Evolutionary conservation across 1,140 invertebrate genomes (phyloP).

Genomic region (Teleogryllus occipitalis): DNA sequence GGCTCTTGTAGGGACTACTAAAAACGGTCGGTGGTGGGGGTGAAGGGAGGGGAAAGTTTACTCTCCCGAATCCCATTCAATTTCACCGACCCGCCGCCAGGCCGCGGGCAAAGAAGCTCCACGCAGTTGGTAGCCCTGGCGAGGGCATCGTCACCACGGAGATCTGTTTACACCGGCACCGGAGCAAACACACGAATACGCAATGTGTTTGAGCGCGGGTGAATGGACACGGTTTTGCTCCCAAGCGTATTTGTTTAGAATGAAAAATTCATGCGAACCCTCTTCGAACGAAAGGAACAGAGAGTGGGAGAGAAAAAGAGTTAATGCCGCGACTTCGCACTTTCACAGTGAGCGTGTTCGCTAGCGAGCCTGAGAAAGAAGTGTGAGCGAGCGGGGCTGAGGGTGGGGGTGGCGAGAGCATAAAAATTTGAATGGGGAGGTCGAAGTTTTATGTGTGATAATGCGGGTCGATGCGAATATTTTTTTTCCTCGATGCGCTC

Average conservation of each 20-base stretch:
- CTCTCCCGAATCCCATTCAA: not conserved
- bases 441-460: too few relatives aligned
- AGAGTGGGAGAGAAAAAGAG: too few relatives aligned
- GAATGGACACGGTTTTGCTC: not conserved
- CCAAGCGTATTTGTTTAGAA: not conserved
- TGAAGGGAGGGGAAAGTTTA: not conserved
- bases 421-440: too few relatives aligned
- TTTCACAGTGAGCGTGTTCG: too few relatives aligned
- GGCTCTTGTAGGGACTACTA: not conserved
- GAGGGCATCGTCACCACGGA: not conserved
- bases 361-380: too few relatives aligned
- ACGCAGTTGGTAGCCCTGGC: not conserved
- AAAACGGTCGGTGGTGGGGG: not conserved
- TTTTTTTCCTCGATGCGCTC: too few relatives aligned
- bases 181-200: not conserved
- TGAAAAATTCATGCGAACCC: not conserved
- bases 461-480: too few relatives aligned
- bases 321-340: too few relatives aligned
- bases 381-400: too few relatives aligned
- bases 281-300: too few relatives aligned
- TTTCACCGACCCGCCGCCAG: not conserved
- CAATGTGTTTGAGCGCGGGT: not conserved
- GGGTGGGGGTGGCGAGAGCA: too few relatives aligned
- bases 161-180: not conserved
- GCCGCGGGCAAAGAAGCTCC: not conserved